Percentiles rank a stretch among this genome's conserved stretches.
Evolutionary conservation across 2,797 vertebrate species (phyloP).

Genomic region (Rousettus madagascariensis): DNA sequence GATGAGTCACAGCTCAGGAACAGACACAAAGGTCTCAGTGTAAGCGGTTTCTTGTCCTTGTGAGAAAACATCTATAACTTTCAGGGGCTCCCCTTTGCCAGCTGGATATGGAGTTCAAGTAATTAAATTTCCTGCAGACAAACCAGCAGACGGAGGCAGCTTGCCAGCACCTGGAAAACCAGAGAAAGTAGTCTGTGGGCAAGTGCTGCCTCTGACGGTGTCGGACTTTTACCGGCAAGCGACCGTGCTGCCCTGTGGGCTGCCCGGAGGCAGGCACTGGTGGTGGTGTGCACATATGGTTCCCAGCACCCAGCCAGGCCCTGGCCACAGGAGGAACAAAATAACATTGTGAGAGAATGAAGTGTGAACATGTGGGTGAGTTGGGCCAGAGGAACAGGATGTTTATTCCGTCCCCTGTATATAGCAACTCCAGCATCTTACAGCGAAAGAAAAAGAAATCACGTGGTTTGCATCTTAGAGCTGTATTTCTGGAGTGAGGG

Average conservation of each 20-base stretch:
- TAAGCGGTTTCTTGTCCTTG: slow-evolving; percentile 24
- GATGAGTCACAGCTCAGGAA: slow-evolving; percentile 36
- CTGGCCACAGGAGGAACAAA: background rate
- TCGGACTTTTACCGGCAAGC: background rate
- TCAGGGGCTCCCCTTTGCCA: slow-evolving; percentile 1
- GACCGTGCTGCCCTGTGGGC: fast-evolving
- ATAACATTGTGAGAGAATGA: background rate
- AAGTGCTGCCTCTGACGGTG: fast-evolving
- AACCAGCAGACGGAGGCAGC: background rate
- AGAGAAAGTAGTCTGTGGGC: background rate
- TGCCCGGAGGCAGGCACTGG: background rate
- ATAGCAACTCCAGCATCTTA: background rate
- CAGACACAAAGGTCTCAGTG: background rate
- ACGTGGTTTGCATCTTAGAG: background rate
- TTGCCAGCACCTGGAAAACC: background rate
- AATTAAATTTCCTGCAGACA: slow-evolving; percentile 6
- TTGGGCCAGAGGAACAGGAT: background rate
- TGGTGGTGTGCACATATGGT: background rate
- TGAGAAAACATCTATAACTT: slow-evolving; percentile 54
- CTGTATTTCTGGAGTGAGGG: background rate
- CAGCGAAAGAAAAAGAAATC: background rate
- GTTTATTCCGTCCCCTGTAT: background rate
- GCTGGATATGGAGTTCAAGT: slow-evolving; percentile 10
- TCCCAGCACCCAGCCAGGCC: background rate
- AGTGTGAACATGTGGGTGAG: background rate